Percentiles rank a stretch among this genome's conserved stretches.
These are phyloP conservation scores for Sycon ciliatum DNA, from an alignment of 37 sponge, comb jelly and placozoan genomes.

Conservation along the genomic window DNA sequence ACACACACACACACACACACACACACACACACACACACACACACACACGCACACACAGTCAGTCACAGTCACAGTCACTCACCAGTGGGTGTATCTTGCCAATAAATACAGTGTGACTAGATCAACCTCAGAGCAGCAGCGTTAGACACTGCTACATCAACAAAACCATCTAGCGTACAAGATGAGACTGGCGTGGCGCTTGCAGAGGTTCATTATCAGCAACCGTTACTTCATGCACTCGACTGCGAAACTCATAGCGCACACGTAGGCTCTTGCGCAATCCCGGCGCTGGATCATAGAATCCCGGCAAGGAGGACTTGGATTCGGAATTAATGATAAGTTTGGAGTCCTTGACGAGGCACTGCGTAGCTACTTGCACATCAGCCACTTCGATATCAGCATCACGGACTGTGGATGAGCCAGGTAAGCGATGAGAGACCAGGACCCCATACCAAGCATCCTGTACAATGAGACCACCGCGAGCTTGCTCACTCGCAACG, in stretches of 20 bases:
- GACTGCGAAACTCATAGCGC: conserved; percentile 66
- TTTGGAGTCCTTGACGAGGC: conserved; percentile 80
- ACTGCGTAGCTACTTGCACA: conserved; percentile 79
- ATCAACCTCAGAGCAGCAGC: too few relatives aligned
- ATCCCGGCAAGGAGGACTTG: conserved; percentile 72
- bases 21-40: too few relatives aligned
- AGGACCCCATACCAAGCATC: conserved; percentile 94
- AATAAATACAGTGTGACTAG: too few relatives aligned
- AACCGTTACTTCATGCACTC: conserved; percentile 79
- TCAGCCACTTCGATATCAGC: conserved; percentile 60
- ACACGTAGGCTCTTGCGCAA: conserved; percentile 72
- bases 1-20: too few relatives aligned
- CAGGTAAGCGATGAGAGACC: conserved; percentile 20
- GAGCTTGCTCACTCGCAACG: conserved; percentile 45
- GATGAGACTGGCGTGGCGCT: conserved; percentile 79
- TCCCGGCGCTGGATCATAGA: conserved; percentile 85
- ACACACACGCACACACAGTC: too few relatives aligned
- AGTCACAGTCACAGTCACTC: too few relatives aligned
- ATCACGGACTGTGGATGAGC: not conserved
- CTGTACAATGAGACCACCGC: conserved; percentile 65
- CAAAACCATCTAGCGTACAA: too few relatives aligned
- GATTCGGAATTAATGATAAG: conserved; percentile 55
- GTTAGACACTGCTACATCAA: too few relatives aligned
- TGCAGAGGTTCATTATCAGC: conserved; percentile 54
- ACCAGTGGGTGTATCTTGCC: too few relatives aligned